These are phyloP conservation scores for Germaria angustata DNA, from an alignment of 2,888 invertebrate species.

Conservation along the genomic window DNA sequence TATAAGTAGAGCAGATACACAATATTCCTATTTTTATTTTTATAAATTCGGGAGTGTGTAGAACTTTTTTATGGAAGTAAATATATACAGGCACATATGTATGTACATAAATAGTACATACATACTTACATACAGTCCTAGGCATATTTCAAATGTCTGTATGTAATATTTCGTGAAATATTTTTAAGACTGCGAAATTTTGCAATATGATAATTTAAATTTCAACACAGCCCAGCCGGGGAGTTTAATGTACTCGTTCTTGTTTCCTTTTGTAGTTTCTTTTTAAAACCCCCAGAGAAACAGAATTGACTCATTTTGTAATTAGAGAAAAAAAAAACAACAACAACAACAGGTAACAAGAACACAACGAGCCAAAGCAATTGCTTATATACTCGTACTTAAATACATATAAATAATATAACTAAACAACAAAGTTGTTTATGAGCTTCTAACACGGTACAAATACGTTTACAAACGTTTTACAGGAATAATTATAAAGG, in stretches of 20 bases:
- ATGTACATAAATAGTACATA: not conserved
- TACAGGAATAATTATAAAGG: conserved; percentile 3
- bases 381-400: too few relatives aligned
- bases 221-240: not conserved
- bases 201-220: conserved; percentile 2
- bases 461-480: not conserved
- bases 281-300: conserved; percentile 4
- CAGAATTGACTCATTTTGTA: conserved; percentile 32
- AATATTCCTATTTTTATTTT: not conserved
- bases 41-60: not conserved
- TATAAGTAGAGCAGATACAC: too few relatives aligned
- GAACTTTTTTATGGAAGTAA: too few relatives aligned
- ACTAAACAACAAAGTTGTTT: conserved; percentile 12
- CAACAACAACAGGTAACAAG: not conserved
- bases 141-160: too few relatives aligned
- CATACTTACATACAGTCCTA: too few relatives aligned
- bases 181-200: too few relatives aligned
- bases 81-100: not conserved
- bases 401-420: too few relatives aligned
- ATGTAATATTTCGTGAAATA: not conserved
- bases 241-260: conserved; percentile 9
- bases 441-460: conserved; percentile 15
- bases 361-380: not conserved
- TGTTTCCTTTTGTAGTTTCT: not conserved
- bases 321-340: not conserved